Evolutionary conservation across 1,140 invertebrate genomes (phyloP), one percentile per base, ranked within the genome.

Genomic region (Lordiphosa clarofinis): DNA sequence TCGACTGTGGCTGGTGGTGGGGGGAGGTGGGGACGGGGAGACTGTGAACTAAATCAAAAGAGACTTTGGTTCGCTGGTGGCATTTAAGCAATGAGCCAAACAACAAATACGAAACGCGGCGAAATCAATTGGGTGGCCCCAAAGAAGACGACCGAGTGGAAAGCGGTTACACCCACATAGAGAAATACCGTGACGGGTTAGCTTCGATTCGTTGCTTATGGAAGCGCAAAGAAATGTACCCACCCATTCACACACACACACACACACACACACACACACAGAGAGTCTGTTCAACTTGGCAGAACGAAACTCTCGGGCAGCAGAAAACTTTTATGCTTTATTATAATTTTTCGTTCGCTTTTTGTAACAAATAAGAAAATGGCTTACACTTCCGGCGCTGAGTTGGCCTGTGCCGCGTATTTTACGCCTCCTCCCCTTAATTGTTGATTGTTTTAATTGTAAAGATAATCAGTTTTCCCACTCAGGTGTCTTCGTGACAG

Each of bases 151-250:
- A 52, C 35, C 42, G 35, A 46, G 19, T 47, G 21, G 56, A 48
- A 56, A 61, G 43, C 43, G 43, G 43, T 46, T 46, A 46, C 43
- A 46, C 43, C 43, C 43, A 43, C 46, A 60, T 53, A 37, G 50
- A 38, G 56, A 65, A 65, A 49, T 37, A 48, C 37, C 62, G 61
- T 31, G 28, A 31, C 28, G 28, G 28, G 28, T 31, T 31, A 31
- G 43, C 43, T 46, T 65, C 62, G 62, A 59, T 79, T 73, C 70
- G 69, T 69, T 82, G 76, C 76, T 82, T 82, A 84, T 39, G 79
- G 54, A 84, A 82, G 78, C 78, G 78, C 78, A 84, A 82, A 82
- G 78, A 82, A 82, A 78, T 84, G 78, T 40, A 54, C 52, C 8
- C 78, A 63, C 73, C 57, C 69, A 76, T 58, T 42, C 15, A n/a